Evolutionary conservation across 1,140 invertebrate species (phyloP).

Genomic region (Gerris buenoi): DNA sequence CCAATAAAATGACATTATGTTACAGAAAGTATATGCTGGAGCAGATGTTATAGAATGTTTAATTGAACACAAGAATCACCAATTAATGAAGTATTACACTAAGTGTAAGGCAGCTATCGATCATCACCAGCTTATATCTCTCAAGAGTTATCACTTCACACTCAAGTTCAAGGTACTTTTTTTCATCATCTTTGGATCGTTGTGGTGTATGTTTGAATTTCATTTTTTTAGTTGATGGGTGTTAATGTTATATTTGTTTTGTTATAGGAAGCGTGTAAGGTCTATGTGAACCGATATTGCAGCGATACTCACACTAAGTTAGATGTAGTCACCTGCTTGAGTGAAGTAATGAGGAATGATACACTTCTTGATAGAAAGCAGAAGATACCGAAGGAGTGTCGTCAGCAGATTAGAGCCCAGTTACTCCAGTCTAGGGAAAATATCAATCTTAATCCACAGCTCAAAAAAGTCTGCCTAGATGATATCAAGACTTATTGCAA

Average conservation of each 20-base stretch:
- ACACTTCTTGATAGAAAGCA: slow-evolving; percentile 62
- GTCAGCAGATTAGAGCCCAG: slow-evolving; percentile 74
- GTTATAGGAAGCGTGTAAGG: slow-evolving; percentile 59
- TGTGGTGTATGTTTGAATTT: background rate
- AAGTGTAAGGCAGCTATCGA: slow-evolving; percentile 89
- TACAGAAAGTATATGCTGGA: slow-evolving; percentile 28
- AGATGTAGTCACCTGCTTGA: slow-evolving; percentile 81
- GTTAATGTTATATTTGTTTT: background rate
- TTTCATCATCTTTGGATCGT: no score
- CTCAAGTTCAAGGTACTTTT: slow-evolving; percentile 77
- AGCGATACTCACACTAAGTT: slow-evolving; percentile 35
- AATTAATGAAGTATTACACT: slow-evolving; percentile 48
- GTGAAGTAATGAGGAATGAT: slow-evolving; percentile 72
- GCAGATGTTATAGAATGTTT: slow-evolving; percentile 81
- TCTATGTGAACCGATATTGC: slow-evolving; percentile 68
- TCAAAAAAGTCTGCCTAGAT: slow-evolving; percentile 53
- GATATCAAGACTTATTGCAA: slow-evolving; percentile 65
- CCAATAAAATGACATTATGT: background rate
- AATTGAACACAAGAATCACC: slow-evolving; percentile 80
- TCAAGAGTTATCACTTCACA: slow-evolving; percentile 89
- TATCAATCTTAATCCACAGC: slow-evolving; percentile 64
- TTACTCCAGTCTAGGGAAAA: slow-evolving; percentile 77
- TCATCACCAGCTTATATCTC: slow-evolving; percentile 78
- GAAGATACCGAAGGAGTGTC: slow-evolving; percentile 66
- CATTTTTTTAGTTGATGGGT: background rate